Conservation (phyloP, 2,797 vertebrate species). For the Pristis pectinata region DNA sequence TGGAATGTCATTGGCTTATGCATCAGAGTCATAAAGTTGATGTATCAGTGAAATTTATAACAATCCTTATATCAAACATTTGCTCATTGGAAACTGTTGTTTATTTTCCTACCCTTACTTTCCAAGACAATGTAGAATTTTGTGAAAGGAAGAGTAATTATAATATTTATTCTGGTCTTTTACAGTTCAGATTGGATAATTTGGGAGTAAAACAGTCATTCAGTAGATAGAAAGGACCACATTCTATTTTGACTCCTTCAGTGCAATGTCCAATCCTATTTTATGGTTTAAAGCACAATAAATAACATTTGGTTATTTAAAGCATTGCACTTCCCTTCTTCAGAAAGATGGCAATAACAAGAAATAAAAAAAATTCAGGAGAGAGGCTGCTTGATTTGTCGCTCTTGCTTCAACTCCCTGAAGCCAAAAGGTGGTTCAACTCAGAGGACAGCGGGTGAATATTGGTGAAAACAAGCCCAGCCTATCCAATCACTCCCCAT, state of each 20-base stretch:
- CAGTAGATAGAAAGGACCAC: background rate
- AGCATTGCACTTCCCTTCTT: background rate
- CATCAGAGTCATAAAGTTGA: too few species aligned
- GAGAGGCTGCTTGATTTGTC: background rate
- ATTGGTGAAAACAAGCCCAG: too few species aligned
- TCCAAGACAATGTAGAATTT: background rate
- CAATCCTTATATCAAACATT: background rate
- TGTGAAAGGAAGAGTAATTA: background rate
- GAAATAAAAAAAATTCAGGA: background rate
- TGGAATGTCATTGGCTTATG: background rate
- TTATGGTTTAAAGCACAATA: background rate
- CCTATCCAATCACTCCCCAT: too few species aligned
- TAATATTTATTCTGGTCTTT: background rate
- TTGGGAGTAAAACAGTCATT: background rate
- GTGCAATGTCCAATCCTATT: background rate
- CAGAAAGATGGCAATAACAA: background rate
- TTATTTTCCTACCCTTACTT: background rate
- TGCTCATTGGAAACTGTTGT: background rate
- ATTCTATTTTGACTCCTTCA: background rate
- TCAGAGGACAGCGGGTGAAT: background rate
- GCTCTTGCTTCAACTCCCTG: background rate
- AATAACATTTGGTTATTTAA: background rate
- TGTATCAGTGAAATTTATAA: background rate
- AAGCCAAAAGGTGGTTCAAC: background rate
- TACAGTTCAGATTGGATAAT: background rate